Conservation (phyloP, 2,797 vertebrate species). For the Enteromius anoplus region DNA sequence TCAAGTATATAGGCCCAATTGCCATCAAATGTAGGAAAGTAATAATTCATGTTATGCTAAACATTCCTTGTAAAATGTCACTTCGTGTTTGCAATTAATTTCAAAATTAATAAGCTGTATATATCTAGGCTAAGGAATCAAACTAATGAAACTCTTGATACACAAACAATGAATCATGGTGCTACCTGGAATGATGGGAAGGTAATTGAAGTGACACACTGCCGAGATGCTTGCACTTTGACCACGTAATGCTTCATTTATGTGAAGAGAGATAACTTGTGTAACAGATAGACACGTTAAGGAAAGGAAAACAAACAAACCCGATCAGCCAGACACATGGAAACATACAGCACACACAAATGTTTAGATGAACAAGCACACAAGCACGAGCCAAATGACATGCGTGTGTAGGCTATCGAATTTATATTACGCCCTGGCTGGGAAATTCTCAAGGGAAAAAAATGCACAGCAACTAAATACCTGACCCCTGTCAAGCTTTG, state of each 20-base stretch:
- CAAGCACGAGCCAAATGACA: constrained; percentile 14
- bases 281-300: constrained; percentile 52
- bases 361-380: constrained; percentile 8
- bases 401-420: constrained; percentile 2
- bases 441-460: constrained; percentile 42
- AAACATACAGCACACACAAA: constrained; percentile 40
- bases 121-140: constrained; percentile 77
- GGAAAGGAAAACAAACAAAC: constrained; percentile 57
- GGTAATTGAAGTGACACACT: constrained; percentile 71
- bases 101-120: constrained; percentile 84
- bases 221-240: constrained; percentile 62
- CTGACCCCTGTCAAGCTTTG: constrained; percentile 45
- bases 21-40: constrained; percentile 78
- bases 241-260: constrained; percentile 63
- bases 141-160: constrained; percentile 72
- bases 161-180: constrained; percentile 78
- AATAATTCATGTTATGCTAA: constrained; percentile 86
- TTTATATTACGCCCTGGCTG: constrained; percentile 6
- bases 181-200: constrained; percentile 69
- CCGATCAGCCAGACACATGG: constrained; percentile 53
- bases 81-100: constrained; percentile 87
- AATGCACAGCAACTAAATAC: constrained; percentile 46
- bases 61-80: constrained; percentile 92
- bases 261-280: constrained; percentile 56
- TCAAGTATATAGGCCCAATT: constrained; percentile 76